Percentiles rank a stretch among this genome's conserved stretches.
These are phyloP conservation scores for Micromussa lordhowensis DNA, from an alignment of 92 coral and sea anemone species.

Conservation along the genomic window DNA sequence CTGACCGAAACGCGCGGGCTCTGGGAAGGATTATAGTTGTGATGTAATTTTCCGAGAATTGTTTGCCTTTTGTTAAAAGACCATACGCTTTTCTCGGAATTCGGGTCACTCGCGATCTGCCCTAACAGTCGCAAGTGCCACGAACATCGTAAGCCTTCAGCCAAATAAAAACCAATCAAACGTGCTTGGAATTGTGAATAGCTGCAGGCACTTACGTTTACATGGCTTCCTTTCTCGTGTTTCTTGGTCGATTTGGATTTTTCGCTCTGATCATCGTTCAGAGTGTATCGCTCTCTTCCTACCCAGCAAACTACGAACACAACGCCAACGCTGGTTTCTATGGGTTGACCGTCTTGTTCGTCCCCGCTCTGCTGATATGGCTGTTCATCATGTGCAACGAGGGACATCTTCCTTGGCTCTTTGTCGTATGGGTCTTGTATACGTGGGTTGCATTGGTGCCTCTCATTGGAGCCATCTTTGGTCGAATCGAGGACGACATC, in stretches of 20 bases:
- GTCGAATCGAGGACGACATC: constrained; percentile 44
- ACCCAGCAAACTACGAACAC: constrained; percentile 34
- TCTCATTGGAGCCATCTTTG: constrained; percentile 25
- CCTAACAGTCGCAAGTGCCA: not conserved
- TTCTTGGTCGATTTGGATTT: constrained; percentile 22
- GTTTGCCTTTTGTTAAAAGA: not conserved
- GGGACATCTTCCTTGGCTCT: constrained; percentile 22
- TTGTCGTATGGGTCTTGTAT: constrained; percentile 30
- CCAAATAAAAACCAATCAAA: not conserved
- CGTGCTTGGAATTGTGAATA: not conserved
- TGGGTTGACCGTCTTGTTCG: not conserved
- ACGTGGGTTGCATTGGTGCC: constrained; percentile 28
- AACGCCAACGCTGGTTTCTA: not conserved
- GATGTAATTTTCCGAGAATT: not conserved
- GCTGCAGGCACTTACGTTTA: no score
- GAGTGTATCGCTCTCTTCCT: constrained; percentile 11
- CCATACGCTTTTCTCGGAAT: not conserved
- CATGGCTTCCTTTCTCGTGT: constrained; percentile 17
- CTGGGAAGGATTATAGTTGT: not conserved
- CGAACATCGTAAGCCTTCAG: not conserved
- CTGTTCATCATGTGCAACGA: not conserved
- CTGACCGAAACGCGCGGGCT: no score
- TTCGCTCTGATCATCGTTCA: constrained; percentile 37
- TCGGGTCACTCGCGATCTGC: not conserved
- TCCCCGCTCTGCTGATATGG: constrained; percentile 8